Evolutionary conservation across 2,888 invertebrate genomes (phyloP).

Genomic region (Latheticus oryzae): DNA sequence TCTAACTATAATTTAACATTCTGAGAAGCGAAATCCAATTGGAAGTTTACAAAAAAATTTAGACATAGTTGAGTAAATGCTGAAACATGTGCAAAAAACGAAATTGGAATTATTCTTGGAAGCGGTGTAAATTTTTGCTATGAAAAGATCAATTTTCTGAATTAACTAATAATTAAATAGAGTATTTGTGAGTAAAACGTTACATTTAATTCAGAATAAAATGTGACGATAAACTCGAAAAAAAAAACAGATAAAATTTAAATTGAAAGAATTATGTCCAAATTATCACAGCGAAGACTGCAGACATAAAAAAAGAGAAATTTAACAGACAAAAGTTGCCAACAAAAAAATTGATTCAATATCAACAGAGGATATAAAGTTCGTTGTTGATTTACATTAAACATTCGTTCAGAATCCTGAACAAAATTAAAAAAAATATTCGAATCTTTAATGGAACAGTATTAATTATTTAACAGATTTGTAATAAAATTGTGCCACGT

Average conservation of each 20-base stretch:
- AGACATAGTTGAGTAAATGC: too few species aligned
- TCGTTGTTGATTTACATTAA: slow-evolving; percentile 73
- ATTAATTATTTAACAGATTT: slow-evolving; percentile 70
- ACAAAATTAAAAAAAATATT: slow-evolving; percentile 64
- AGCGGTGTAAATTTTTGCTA: too few species aligned
- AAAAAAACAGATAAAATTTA: slow-evolving; percentile 72
- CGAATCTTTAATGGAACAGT: slow-evolving; percentile 71
- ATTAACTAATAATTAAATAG: too few species aligned
- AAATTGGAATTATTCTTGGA: too few species aligned
- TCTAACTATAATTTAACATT: too few species aligned
- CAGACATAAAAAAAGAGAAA: slow-evolving; percentile 67
- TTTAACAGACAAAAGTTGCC: slow-evolving; percentile 44
- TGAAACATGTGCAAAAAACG: too few species aligned
- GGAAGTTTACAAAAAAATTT: too few species aligned
- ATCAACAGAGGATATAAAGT: slow-evolving; percentile 69
- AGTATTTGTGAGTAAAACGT: too few species aligned
- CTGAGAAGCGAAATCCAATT: too few species aligned
- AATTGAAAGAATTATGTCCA: slow-evolving; percentile 79
- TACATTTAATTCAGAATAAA: slow-evolving; percentile 68
- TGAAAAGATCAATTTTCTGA: too few species aligned
- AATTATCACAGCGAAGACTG: slow-evolving; percentile 74
- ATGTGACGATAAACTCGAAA: slow-evolving; percentile 77
- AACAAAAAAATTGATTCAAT: slow-evolving; percentile 57
- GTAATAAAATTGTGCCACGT: slow-evolving; percentile 68
- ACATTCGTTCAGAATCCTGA: slow-evolving; percentile 68